phyloP scores from a whole-genome alignment of 2,888 invertebrate species.

The Pristionchus japonicus region DNA sequence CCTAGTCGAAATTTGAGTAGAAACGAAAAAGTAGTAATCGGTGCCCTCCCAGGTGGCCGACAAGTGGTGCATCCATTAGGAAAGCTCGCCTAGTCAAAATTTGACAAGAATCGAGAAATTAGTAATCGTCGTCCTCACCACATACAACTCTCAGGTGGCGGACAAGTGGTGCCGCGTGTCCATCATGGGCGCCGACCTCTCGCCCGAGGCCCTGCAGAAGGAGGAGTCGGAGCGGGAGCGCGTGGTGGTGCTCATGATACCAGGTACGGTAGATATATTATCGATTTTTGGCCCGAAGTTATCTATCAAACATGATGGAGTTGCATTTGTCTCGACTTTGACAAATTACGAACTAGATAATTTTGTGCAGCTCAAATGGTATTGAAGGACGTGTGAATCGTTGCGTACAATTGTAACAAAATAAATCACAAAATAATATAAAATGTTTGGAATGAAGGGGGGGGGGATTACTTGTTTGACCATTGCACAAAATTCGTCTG shows the following conservation, averaged over 20 bases:
- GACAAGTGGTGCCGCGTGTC: constrained; percentile 68
- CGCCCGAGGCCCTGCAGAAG: constrained; percentile 52
- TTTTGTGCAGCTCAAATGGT: background rate
- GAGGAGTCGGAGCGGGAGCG: constrained; percentile 54
- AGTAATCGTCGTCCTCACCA: background rate
- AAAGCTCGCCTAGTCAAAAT: background rate
- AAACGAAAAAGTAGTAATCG: background rate
- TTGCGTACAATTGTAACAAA: background rate
- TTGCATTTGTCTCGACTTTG: no score
- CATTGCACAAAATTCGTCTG: no score
- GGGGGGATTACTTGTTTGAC: no score
- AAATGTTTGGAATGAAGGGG: no score
- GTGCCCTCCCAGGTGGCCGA: constrained; percentile 55
- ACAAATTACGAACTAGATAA: background rate
- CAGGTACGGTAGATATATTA: constrained; percentile 51
- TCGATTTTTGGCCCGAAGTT: background rate
- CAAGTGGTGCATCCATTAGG: constrained; percentile 66
- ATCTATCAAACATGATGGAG: no score
- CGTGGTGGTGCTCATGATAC: constrained; percentile 63
- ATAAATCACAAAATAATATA: no score
- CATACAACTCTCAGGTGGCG: constrained; percentile 58
- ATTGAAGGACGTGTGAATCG: background rate
- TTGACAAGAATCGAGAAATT: background rate
- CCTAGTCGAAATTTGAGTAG: background rate
- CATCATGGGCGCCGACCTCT: constrained; percentile 61